Percentiles rank a stretch among this genome's conserved stretches.
Conservation (phyloP, 2,113 vertebrate species). For the Neopipo cinnamomea region DNA sequence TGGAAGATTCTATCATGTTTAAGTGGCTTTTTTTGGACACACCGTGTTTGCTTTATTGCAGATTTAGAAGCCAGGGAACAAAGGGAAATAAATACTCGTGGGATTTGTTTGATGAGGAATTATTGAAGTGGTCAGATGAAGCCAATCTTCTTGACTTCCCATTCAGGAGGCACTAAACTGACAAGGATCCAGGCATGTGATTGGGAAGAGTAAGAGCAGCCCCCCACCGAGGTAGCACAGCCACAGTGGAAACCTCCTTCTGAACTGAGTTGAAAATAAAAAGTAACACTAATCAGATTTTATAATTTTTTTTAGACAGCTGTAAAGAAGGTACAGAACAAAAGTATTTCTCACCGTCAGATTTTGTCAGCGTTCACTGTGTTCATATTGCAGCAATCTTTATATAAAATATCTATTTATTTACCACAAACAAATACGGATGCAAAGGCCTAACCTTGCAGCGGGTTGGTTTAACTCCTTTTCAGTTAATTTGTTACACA, state of each 20-base stretch:
- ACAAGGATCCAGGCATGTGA: fast-evolving
- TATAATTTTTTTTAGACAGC: neutral
- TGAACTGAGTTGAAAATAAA: neutral
- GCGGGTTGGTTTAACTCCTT: neutral
- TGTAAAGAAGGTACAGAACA: neutral
- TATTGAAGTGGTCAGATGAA: neutral
- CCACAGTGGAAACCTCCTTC: neutral
- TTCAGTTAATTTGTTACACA: neutral
- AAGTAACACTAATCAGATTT: neutral
- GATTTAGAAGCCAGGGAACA: neutral
- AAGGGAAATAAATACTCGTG: neutral
- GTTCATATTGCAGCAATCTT: neutral
- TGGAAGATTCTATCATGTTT: neutral
- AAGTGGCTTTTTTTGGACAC: neutral
- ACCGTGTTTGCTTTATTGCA: neutral
- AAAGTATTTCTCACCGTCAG: neutral
- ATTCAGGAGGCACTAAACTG: neutral
- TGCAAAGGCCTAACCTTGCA: neutral
- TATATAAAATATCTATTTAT: neutral
- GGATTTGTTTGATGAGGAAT: neutral
- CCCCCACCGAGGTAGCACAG: fast-evolving
- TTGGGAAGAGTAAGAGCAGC: neutral
- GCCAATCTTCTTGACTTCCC: neutral
- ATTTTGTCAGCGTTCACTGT: neutral
- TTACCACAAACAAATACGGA: neutral